Evolutionary conservation across 2,113 vertebrate species (phyloP).

Genomic region (Dicentrarchus labrax): DNA sequence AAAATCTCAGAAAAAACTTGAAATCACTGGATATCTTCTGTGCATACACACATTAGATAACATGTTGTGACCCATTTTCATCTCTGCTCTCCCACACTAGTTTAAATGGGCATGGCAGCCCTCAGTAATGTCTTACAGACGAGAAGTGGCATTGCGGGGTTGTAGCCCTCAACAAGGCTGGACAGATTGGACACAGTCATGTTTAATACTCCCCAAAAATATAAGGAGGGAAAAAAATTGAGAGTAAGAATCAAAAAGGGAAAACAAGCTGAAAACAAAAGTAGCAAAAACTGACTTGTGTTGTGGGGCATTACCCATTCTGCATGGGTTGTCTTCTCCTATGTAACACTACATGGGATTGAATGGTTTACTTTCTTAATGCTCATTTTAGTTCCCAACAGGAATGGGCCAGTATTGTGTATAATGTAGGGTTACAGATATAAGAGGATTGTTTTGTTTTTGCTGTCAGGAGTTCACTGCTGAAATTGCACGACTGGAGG

Average conservation of each 20-base stretch:
- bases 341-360: not conserved
- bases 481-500: not conserved
- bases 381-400: no score
- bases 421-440: not conserved
- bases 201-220: not conserved
- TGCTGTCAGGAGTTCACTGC: not conserved
- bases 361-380: not conserved
- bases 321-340: not conserved
- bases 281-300: not conserved
- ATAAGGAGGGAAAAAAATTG: not conserved
- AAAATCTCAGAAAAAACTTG: not conserved
- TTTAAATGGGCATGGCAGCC: not conserved
- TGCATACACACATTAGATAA: not conserved
- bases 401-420: not conserved
- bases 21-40: not conserved
- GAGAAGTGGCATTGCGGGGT: not conserved
- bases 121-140: conserved; percentile 26
- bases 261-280: not conserved
- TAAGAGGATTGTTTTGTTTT: no score
- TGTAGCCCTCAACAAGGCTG: not conserved
- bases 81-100: not conserved
- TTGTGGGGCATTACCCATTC: not conserved
- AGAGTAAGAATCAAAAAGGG: no score
- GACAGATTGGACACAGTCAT: conserved; percentile 7
- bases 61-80: conserved; percentile 7